Evolutionary conservation across 2,797 vertebrate species (phyloP), one percentile per base, ranked within the genome.

Genomic region (Mus minutoides): DNA sequence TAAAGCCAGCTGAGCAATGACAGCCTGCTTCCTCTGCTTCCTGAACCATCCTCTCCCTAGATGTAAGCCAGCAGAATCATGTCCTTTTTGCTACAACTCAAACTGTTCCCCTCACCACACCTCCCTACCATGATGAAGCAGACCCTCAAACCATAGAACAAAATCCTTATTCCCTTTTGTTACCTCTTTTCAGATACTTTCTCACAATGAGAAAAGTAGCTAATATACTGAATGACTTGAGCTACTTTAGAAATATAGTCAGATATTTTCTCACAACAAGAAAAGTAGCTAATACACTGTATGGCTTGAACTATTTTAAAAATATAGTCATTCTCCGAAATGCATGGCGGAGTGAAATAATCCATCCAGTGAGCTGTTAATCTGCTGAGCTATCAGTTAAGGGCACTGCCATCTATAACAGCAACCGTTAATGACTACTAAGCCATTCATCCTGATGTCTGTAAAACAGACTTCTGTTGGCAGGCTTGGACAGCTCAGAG

Each of bases 331-430:
- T 93, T 93, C 76, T 96, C 62, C 88, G 92, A 92, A 94, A 96
- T 90, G 64, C 46, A 16, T 34, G 75, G 54, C 77, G 21, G 69
- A 92, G 80, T 86, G 31, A 96, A 97, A 93, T 56, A 96, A 96
- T 84, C 67, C 83, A 97, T 89, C 64, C 34, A 60, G 69, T 26
- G 69, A 96, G 40, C 85, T 96, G 58, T 94, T 96, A 92, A 97
- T 94, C 86, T 97, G 84, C 92, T 85, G 89, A 96, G 26, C 90
- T 96, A 96, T 97, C 92, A 94, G 92, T 95, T 97, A 97, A 91
- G 62, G 79, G 62, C 93, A 95, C 64, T 93, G 56, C 21, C 94
- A 94, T 96, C 80, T 94, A 84, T 71, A 97, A 93, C 29, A 94
- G 76, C 92, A 94, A 87, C 54, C 82, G 91, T 93, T 96, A 96